Conservation (phyloP, 2,888 invertebrate genomes). For the Orthonychiurus folsomi region DNA sequence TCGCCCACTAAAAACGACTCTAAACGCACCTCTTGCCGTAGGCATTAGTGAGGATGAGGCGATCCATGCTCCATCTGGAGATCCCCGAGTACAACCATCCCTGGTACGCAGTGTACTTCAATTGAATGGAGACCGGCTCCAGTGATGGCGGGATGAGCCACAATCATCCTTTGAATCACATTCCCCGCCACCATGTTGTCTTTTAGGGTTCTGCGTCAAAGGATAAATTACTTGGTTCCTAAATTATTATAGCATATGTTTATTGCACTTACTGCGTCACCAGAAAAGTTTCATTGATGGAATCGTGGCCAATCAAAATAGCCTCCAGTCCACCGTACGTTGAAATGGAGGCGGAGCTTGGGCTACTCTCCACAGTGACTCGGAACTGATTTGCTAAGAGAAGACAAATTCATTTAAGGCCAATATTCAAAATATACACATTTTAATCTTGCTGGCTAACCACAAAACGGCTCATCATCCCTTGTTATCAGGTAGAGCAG, state of each 20-base stretch:
- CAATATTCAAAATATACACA: too few relatives aligned
- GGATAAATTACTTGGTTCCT: neutral
- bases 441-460: too few relatives aligned
- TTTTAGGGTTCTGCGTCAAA: slow-evolving; percentile 70
- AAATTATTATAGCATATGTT: slow-evolving; percentile 1
- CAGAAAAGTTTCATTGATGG: slow-evolving; percentile 77
- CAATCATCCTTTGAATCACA: slow-evolving; percentile 68
- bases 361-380: slow-evolving; percentile 68
- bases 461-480: slow-evolving; percentile 86
- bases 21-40: slow-evolving; percentile 62
- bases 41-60: slow-evolving; percentile 72
- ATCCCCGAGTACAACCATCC: slow-evolving; percentile 84
- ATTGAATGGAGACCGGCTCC: slow-evolving; percentile 60
- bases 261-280: slow-evolving; percentile 67
- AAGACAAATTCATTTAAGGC: slow-evolving; percentile 11
- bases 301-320: slow-evolving; percentile 66
- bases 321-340: slow-evolving; percentile 67
- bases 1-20: neutral
- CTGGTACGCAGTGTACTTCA: slow-evolving; percentile 77
- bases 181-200: slow-evolving; percentile 62
- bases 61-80: slow-evolving; percentile 69
- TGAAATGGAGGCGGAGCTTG: slow-evolving; percentile 54
- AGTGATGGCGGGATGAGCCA: slow-evolving; percentile 76
- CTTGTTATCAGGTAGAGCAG: slow-evolving; percentile 74
- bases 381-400: slow-evolving; percentile 73